Evolutionary conservation across 2,888 invertebrate genomes (phyloP).

Genomic region (Cryptocephalus moraei): DNA sequence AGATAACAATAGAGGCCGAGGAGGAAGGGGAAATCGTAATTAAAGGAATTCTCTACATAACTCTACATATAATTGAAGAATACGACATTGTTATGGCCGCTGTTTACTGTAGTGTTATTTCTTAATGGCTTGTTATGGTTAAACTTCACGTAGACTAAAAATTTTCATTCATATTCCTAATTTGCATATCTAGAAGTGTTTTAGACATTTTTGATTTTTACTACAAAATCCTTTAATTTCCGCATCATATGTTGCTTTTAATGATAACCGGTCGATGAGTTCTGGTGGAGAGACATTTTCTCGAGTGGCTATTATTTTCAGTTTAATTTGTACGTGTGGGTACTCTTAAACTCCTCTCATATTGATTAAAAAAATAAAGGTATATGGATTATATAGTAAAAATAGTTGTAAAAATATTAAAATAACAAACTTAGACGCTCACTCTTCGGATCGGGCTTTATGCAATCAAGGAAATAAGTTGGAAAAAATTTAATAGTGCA

Average conservation of each 20-base stretch:
- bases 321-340: slow-evolving; percentile 33
- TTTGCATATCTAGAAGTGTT: slow-evolving; percentile 3
- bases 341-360: slow-evolving; percentile 21
- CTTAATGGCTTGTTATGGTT: slow-evolving; percentile 27
- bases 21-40: slow-evolving; percentile 28
- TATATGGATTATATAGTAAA: slow-evolving; percentile 36
- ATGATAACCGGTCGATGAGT: slow-evolving; percentile 6
- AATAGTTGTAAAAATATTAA: slow-evolving; percentile 31
- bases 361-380: slow-evolving; percentile 25
- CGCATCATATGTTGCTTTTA: background rate
- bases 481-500: slow-evolving; percentile 27
- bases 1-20: slow-evolving; percentile 29
- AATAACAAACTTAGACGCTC: slow-evolving; percentile 32
- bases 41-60: slow-evolving; percentile 14
- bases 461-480: slow-evolving; percentile 20
- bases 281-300: slow-evolving; percentile 4
- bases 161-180: background rate
- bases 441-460: slow-evolving; percentile 36
- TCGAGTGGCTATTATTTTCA: slow-evolving; percentile 16
- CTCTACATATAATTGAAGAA: slow-evolving; percentile 13
- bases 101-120: slow-evolving; percentile 31
- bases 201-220: slow-evolving; percentile 1
- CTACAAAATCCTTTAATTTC: background rate
- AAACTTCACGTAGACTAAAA: slow-evolving; percentile 1
- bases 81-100: slow-evolving; percentile 30